Base-by-base conservation (phyloP, 2,888 invertebrate genomes). In the Caenorhabditis zanzibari region DNA sequence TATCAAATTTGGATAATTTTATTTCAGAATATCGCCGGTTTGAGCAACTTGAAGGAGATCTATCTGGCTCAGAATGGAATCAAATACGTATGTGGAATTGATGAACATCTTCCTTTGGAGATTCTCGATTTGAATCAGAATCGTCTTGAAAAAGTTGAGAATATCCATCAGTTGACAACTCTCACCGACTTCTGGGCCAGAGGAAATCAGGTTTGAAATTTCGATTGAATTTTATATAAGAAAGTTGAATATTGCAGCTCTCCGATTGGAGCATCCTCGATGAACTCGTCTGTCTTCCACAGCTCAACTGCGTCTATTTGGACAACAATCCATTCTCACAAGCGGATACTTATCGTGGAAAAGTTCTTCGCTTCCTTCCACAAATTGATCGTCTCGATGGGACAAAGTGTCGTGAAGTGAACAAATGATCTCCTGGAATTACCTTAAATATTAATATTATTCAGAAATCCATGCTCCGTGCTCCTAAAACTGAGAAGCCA, bases 61-160 rank as follows among this genome's bases (percentile, higher is more conserved):
- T 98, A 98, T 93, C 92, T 97, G 84, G 97, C 97, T 0, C 96
- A 97, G 93, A 98, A 98, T 94, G 97, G 96, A 12, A 95, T 98
- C 63, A 94, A 95, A 74, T 92, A 91, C 49, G 92, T 98, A 82
- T 96, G 96, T 92, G 95, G 96, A 82, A 93, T 97, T 86, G 94
- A 95, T 0, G 94, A 83, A 19, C 85, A 87, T 64, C 58, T 73
- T 26, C 82, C 82, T 1, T 84, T 90, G 24, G 88, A 90, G 69
- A 84, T 90, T 22, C 84, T 91, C 41, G 91, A 91, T 72, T 66
- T 91, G 54, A 90, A 90, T 66, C 83, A 88, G 63, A 90, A 90
- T 63, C 86, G 90, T 26, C 82, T 90, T 12, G 86, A 83, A 41
- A 79, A 80, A 35, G 85, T 90, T 16, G 66, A 77, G 49, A 86